Evolutionary conservation across 2,888 invertebrate species (phyloP), one percentile per base, ranked within the genome.

Genomic region (Lithosia quadra): DNA sequence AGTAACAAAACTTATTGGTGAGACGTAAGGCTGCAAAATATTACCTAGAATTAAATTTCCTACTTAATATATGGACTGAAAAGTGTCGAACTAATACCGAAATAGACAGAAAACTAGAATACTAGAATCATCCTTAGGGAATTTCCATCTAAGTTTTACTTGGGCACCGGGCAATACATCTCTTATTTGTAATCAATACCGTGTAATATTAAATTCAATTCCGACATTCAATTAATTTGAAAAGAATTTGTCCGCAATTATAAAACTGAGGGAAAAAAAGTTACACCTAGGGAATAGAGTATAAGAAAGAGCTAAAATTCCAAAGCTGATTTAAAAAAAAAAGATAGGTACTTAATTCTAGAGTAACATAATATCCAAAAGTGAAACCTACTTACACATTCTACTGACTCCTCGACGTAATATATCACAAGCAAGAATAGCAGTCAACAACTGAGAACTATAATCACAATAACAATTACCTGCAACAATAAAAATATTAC

Each of bases 21-120:
- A 92, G 81, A 93, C 90, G 90, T 91, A 94, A 78, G 92, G 93
- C 94, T 95, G 94, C 91, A 95, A 94, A 92, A 91, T 88, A 92
- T 91, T 73, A 91, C 93, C 94, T 95, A 93, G 87, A 95, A 93
- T 93, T 91, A 78, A 88, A 88, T 88, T 81, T 79, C 68, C 77
- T 78, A 72, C 68, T 69, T 78, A 74, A 72, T 75, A 75, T 59
- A 66, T 56, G 67, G 57, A 33, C 43, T 22, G 53, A 55, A 61
- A 24, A 64, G 28, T 18, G 8, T 28, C 28, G 28, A 28, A 28
- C 28, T 28, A 28, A 28, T 28, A 4, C 28, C 2, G 28, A 28
- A 28, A 28, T 5, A n/a, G n/a, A n/a, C n/a, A n/a, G n/a, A n/a
- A n/a, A n/a, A n/a, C n/a, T n/a, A n/a, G n/a, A n/a, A n/a, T n/a